phyloP scores from a whole-genome alignment of 2,113 vertebrate species.

The Paramisgurnus dabryanus region DNA sequence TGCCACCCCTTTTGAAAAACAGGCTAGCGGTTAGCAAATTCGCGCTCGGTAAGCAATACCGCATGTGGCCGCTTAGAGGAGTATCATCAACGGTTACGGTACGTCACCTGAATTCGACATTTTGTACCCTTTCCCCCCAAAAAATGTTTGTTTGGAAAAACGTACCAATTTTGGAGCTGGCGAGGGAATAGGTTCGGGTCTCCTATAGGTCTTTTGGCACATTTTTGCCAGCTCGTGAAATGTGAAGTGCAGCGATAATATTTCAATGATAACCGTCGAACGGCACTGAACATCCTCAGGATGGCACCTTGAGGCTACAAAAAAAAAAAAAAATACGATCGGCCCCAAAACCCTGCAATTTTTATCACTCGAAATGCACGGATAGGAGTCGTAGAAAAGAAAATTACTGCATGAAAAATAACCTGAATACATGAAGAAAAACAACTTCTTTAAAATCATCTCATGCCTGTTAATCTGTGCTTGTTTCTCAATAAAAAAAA shows the following conservation, averaged over 20 bases:
- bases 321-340: slow-evolving; percentile 11
- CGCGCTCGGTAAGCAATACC: not conserved
- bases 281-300: slow-evolving; percentile 65
- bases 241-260: slow-evolving; percentile 67
- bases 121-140: slow-evolving; percentile 58
- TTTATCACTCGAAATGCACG: slow-evolving; percentile 56
- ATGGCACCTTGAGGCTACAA: slow-evolving; percentile 64
- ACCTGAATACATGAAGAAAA: slow-evolving; percentile 58
- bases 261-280: slow-evolving; percentile 66
- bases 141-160: not conserved
- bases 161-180: slow-evolving; percentile 38
- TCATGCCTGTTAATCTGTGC: slow-evolving; percentile 45
- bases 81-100: not conserved
- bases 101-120: slow-evolving; percentile 59
- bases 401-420: slow-evolving; percentile 61
- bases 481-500: slow-evolving; percentile 44
- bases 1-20: slow-evolving; percentile 50
- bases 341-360: slow-evolving; percentile 37
- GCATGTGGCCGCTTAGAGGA: slow-evolving; percentile 8
- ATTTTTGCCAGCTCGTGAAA: slow-evolving; percentile 66
- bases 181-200: slow-evolving; percentile 53
- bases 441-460: slow-evolving; percentile 36
- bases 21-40: not conserved
- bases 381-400: slow-evolving; percentile 55
- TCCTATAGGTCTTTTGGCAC: slow-evolving; percentile 76